These are phyloP conservation scores for Philotrypesis tridentata DNA, from an alignment of 1,140 invertebrate genomes.

Conservation along the genomic window DNA sequence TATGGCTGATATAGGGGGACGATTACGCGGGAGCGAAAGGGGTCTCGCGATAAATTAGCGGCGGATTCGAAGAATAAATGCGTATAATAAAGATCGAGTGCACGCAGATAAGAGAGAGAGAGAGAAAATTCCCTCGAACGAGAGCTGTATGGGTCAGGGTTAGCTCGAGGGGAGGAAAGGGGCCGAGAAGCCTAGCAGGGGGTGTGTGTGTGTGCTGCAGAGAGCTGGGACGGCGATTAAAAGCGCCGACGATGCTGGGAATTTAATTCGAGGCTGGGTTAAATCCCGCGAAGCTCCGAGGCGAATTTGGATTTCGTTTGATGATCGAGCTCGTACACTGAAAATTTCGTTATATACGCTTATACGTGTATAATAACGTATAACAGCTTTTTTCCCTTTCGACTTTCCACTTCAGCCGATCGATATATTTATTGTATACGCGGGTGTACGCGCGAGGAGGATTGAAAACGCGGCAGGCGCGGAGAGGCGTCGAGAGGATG, in stretches of 20 bases:
- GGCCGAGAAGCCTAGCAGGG: constrained; percentile 13
- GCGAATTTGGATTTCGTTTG: constrained; percentile 45
- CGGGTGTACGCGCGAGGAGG: no score
- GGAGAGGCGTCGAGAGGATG: background rate
- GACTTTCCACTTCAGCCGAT: no score
- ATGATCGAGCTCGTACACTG: no score
- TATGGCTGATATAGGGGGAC: constrained; percentile 27
- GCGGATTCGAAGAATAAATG: background rate
- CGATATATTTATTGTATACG: no score
- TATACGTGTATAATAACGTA: no score
- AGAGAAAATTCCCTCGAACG: constrained; percentile 63
- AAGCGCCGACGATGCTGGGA: constrained; percentile 32
- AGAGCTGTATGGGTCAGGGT: constrained; percentile 70
- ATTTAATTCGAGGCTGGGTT: constrained; percentile 61
- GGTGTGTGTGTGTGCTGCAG: background rate
- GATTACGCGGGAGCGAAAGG: constrained; percentile 48
- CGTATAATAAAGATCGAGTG: background rate
- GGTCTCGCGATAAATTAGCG: background rate
- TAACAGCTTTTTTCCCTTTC: no score
- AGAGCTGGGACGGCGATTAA: no score
- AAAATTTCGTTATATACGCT: no score
- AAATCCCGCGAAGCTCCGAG: constrained; percentile 53
- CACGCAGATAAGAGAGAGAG: background rate
- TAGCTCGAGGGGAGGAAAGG: constrained; percentile 53
- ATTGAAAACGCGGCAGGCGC: background rate